These are phyloP conservation scores for Sarcophaga carnaria DNA, from an alignment of 2,888 invertebrate species.

Conservation along the genomic window DNA sequence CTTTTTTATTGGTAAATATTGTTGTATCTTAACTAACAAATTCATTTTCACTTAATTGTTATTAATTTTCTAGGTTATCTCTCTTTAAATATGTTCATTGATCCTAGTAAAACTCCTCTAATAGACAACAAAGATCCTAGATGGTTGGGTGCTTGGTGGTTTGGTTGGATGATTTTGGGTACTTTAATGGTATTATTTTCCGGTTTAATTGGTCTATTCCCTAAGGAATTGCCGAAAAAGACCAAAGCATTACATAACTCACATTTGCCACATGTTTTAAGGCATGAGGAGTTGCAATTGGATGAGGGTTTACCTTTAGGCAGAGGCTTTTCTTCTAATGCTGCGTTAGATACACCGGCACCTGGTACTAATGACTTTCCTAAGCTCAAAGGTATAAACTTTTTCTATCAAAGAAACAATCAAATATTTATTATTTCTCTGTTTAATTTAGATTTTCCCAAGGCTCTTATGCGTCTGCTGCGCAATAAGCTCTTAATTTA, in stretches of 20 bases:
- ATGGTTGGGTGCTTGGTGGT: slow-evolving; percentile 90
- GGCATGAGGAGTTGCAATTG: slow-evolving; percentile 75
- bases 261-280: slow-evolving; percentile 77
- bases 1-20: slow-evolving; percentile 82
- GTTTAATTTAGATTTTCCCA: slow-evolving; percentile 82
- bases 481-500: slow-evolving; percentile 86
- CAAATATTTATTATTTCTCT: too few relatives aligned
- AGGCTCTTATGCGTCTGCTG: slow-evolving; percentile 84
- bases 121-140: slow-evolving; percentile 85
- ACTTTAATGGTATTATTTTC: slow-evolving; percentile 84
- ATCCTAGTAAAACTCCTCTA: slow-evolving; percentile 84
- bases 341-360: slow-evolving; percentile 74
- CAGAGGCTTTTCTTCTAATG: slow-evolving; percentile 76
- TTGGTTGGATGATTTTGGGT: slow-evolving; percentile 85
- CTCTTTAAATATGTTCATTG: slow-evolving; percentile 84
- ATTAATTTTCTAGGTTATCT: slow-evolving; percentile 74
- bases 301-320: slow-evolving; percentile 76
- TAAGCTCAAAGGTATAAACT: slow-evolving; percentile 77
- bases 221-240: slow-evolving; percentile 81
- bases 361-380: slow-evolving; percentile 77
- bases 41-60: too few relatives aligned
- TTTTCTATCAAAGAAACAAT: neutral
- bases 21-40: neutral
- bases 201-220: slow-evolving; percentile 86
- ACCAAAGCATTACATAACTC: slow-evolving; percentile 73